Evolutionary conservation across 2,113 vertebrate genomes (phyloP).

Genomic region (Emberiza fucata): DNA sequence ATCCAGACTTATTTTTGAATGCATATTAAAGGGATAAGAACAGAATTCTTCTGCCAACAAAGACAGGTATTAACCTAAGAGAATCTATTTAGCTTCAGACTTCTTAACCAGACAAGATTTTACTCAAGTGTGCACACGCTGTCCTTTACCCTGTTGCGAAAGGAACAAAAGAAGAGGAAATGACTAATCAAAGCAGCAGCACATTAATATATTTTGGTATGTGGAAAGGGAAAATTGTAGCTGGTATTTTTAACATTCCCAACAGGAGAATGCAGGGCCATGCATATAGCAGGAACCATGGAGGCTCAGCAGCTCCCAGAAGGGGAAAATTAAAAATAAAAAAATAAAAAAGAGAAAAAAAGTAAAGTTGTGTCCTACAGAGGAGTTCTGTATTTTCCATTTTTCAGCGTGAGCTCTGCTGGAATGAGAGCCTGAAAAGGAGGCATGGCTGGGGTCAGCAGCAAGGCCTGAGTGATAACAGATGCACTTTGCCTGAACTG

Average conservation of each 20-base stretch:
- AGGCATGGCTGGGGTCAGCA: neutral
- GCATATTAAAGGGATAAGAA: neutral
- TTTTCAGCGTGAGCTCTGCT: neutral
- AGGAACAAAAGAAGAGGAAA: conserved; percentile 54
- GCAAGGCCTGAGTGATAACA: neutral
- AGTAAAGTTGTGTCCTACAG: neutral
- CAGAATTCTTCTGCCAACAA: neutral
- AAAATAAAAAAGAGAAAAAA: neutral
- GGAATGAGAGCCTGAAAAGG: neutral
- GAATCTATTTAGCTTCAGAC: neutral
- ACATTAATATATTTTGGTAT: conserved; percentile 35
- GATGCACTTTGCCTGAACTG: neutral
- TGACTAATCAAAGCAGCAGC: conserved; percentile 54
- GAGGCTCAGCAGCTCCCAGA: neutral
- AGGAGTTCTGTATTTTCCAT: neutral
- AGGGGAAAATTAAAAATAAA: neutral
- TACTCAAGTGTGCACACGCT: neutral
- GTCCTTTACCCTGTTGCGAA: neutral
- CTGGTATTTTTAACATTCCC: conserved; percentile 41
- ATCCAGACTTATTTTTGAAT: neutral
- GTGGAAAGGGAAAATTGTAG: conserved; percentile 47
- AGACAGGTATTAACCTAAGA: neutral
- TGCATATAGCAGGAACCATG: accelerated
- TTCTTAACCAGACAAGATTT: neutral
- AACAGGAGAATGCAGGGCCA: neutral